Base-by-base conservation (phyloP, 2,797 vertebrate species). In the Clarias laeviceps region DNA sequence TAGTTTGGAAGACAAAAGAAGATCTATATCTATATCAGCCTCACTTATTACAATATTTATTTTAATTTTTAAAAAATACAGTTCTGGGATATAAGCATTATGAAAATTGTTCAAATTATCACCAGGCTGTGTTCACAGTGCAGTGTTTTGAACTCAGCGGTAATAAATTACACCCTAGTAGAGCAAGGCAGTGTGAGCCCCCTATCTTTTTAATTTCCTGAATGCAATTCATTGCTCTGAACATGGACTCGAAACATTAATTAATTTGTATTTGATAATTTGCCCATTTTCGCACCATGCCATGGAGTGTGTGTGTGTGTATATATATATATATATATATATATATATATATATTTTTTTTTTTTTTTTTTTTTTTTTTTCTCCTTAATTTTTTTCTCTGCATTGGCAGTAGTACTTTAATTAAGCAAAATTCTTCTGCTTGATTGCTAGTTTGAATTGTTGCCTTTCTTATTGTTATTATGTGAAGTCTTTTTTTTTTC, bases 261-360 rank as follows among this genome's bases (percentile, higher is more conserved):
- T 95, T 94, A 93, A 94, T 95, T 94, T 94, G 94, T 94, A 92
- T 94, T 94, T 94, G 93, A 94, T 95, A 90, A 95, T 94, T 95
- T 92, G 90, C 92, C 92, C 92, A 94, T 92, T 95, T 94, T 93
- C 40, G 8, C 57, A 29, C 56, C 93, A 91, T 91, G 88, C 89
- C 91, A 85, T 92, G 90, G 85, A 95, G 92, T 91, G 92, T 88
- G 40, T 34, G 32, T 34, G 32, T 34, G 32, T 34, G 32, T 34
- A 3, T 34, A 3, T 34, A 3, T 34, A 3, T 34, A 3, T 34
- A 3, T 34, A 3, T 34, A 34, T 34, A 34, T 34, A 34, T 34
- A 3, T 37, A 37, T 37, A 37, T 37, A 37, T 3, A 37, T 37
- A 37, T 37, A 3, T 37, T 3, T 37, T 91, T 89, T 88, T 86